phyloP scores from a whole-genome alignment of 2,113 vertebrate genomes.

The Theristicus caerulescens region DNA sequence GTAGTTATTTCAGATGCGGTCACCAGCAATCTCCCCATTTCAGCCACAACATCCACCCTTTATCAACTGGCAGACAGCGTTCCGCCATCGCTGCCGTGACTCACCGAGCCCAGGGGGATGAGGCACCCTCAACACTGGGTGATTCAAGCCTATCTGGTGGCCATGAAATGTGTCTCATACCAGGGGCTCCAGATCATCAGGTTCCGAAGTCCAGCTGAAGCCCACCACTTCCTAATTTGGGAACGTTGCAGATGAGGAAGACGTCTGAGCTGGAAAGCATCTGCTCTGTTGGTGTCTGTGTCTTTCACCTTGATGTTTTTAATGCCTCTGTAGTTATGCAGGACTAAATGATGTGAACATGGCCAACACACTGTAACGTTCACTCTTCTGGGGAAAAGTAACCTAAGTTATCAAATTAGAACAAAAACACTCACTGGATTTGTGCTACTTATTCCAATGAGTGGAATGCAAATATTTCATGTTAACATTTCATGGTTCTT shows the following conservation, averaged over 20 bases:
- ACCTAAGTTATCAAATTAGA: not conserved
- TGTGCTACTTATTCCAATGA: not conserved
- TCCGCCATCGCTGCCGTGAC: not conserved
- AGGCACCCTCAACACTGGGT: not conserved
- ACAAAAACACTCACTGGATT: not conserved
- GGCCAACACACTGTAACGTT: not conserved
- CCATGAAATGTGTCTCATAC: not conserved
- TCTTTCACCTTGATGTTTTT: not conserved
- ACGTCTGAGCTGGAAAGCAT: not conserved
- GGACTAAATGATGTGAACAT: not conserved
- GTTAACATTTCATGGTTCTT: not conserved
- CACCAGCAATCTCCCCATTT: not conserved
- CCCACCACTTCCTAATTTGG: conserved; percentile 45
- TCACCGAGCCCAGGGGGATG: not conserved
- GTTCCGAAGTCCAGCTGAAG: not conserved
- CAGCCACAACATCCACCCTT: not conserved
- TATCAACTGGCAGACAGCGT: not conserved
- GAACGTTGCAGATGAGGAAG: not conserved
- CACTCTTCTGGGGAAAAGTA: not conserved
- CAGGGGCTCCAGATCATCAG: conserved; percentile 28
- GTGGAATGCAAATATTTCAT: not conserved
- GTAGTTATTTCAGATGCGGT: not conserved
- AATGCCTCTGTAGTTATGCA: not conserved
- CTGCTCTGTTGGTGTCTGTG: not conserved
- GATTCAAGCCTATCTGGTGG: not conserved